Evolutionary conservation across 2,888 invertebrate genomes (phyloP), one percentile per base, ranked within the genome.

Genomic region (Ormyrus pomaceus): DNA sequence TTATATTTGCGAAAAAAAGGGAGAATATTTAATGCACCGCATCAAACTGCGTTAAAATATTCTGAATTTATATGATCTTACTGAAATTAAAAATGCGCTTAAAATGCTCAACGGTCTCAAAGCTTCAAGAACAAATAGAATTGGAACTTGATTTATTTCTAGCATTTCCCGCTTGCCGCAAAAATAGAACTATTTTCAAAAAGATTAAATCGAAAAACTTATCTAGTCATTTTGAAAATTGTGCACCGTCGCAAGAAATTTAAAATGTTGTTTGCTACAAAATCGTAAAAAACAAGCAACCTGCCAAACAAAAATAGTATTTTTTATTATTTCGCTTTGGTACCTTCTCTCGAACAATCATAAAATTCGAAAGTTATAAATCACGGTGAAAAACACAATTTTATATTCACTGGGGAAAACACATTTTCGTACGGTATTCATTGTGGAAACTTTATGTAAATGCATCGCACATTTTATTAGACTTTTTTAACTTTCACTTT

Each of bases 321-420:
- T 45, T 68, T 69, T 69, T 56, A 68, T 55, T 55, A 6, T 8
- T 34, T 8, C 46, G 11, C 46, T 56, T 56, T 53, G n/a, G 46
- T 46, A 55, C 46, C 46, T 69, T 56, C 34, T 34, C 34, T 9
- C 56, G 34, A 34, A 13, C 13, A 46, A 45, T 11, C 69, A 19
- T 69, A 69, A 69, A 55, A 56, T 69, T 55, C 9, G 10, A 11
- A 69, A 69, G 10, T 56, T n/a, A 69, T 69, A 55, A 68, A 53
- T 46, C 55, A 45, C 45, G 34, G 34, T 9, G 19, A 68, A 68
- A 55, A 68, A 55, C 34, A 45, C 6, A 13, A 68, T 68, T 53
- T 55, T 13, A n/a, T 53, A 66, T 4, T 34, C 11, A 8, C 11
- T n/a, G 5, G 6, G 8, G 45, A n/a, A 11, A 56, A 69, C 6